Percentiles rank a stretch among this genome's conserved stretches.
Evolutionary conservation across 2,797 vertebrate genomes (phyloP).

Genomic region (Sylvilagus floridanus): DNA sequence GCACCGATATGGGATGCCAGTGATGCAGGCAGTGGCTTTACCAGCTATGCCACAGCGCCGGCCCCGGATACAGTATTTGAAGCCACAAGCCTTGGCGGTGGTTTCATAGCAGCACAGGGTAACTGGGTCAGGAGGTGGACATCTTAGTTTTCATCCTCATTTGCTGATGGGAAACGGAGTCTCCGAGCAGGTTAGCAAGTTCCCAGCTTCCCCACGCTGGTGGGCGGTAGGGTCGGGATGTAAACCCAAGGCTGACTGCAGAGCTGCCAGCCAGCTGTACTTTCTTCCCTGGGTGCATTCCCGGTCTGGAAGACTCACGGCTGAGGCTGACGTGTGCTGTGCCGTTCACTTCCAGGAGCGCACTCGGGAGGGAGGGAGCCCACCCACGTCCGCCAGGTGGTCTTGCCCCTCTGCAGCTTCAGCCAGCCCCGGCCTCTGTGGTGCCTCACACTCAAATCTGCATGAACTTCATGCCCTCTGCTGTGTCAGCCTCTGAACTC

Average conservation of each 20-base stretch:
- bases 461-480: background rate
- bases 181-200: background rate
- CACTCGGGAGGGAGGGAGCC: background rate
- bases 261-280: background rate
- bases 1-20: too few relatives aligned
- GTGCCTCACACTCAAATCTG: background rate
- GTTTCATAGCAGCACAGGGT: background rate
- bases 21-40: too few relatives aligned
- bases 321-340: background rate
- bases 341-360: background rate
- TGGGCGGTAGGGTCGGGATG: background rate
- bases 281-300: background rate
- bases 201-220: too few relatives aligned
- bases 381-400: background rate
- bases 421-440: background rate
- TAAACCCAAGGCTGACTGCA: background rate
- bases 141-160: background rate
- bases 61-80: background rate
- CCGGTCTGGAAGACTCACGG: background rate
- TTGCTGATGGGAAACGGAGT: background rate
- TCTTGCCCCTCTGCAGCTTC: background rate
- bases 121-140: background rate
- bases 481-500: background rate
- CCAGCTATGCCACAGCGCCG: too few relatives aligned
- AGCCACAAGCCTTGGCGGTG: background rate